These are phyloP conservation scores for Leptosomus discolor DNA, from an alignment of 2,113 vertebrate genomes.

Conservation along the genomic window DNA sequence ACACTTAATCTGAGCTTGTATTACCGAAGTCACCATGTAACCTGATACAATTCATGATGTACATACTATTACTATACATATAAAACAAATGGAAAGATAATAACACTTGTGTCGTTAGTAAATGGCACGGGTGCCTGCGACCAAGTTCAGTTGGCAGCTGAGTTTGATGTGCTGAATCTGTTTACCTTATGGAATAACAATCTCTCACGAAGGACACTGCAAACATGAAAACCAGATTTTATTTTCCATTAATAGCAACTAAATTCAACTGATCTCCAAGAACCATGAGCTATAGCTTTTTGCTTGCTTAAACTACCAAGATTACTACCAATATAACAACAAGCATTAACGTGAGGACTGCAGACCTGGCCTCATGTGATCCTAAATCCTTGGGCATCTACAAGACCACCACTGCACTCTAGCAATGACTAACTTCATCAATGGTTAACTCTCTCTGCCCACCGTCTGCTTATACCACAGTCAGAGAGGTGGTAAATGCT, in stretches of 20 bases:
- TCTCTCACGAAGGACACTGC: background rate
- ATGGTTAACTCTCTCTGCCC: background rate
- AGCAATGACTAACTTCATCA: background rate
- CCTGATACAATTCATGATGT: background rate
- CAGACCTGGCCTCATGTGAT: background rate
- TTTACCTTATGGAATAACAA: background rate
- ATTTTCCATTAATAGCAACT: background rate
- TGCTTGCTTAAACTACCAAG: background rate
- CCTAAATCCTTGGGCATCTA: background rate
- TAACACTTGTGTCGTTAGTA: background rate
- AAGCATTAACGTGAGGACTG: background rate
- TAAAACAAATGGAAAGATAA: background rate
- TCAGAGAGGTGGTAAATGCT: conserved; percentile 13
- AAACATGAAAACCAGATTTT: background rate
- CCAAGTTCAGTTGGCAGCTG: background rate
- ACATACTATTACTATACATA: background rate
- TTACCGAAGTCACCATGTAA: background rate
- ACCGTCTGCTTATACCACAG: background rate
- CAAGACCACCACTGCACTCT: background rate
- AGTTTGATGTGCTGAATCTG: fast-evolving
- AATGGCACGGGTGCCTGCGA: background rate
- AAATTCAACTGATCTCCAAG: background rate
- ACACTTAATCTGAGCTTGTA: background rate
- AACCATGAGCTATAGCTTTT: background rate
- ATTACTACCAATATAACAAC: background rate